Conservation (phyloP, 2,888 invertebrate species). For the Heliconius ismenius region DNA sequence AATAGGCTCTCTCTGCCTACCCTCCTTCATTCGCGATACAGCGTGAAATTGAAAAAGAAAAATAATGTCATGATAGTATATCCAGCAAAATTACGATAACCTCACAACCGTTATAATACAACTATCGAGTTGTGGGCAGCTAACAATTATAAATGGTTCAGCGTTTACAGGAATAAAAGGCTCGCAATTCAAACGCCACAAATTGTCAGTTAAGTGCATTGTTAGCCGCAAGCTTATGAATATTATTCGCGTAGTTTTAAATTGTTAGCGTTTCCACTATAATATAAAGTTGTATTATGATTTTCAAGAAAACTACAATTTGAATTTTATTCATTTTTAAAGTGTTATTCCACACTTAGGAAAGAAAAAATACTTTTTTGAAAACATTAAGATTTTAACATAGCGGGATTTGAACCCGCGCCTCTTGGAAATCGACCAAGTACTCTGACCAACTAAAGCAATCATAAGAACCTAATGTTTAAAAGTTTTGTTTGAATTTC, state of each 20-base stretch:
- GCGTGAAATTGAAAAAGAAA: background rate
- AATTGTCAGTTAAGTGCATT: constrained; percentile 27
- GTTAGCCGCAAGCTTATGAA: constrained; percentile 27
- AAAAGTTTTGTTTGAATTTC: constrained; percentile 3
- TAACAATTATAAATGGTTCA: constrained; percentile 20
- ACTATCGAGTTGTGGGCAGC: constrained; percentile 7
- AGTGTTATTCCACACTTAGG: no score
- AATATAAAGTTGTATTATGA: background rate
- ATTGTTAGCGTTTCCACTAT: constrained; percentile 10
- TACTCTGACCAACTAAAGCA: no score
- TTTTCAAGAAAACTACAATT: background rate
- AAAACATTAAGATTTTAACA: no score
- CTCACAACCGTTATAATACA: constrained; percentile 6
- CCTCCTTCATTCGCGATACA: background rate
- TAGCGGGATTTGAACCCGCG: no score
- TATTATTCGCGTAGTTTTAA: constrained; percentile 18
- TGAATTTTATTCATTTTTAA: no score
- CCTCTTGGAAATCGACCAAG: no score
- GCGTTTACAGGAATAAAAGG: constrained; percentile 29
- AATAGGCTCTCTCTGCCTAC: no score
- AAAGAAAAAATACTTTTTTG: no score
- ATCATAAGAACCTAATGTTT: background rate
- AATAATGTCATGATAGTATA: background rate
- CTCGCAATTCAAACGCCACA: constrained; percentile 30
- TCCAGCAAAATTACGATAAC: background rate